phyloP scores from a whole-genome alignment of 2,888 invertebrate genomes.

The Melanchra persicariae region DNA sequence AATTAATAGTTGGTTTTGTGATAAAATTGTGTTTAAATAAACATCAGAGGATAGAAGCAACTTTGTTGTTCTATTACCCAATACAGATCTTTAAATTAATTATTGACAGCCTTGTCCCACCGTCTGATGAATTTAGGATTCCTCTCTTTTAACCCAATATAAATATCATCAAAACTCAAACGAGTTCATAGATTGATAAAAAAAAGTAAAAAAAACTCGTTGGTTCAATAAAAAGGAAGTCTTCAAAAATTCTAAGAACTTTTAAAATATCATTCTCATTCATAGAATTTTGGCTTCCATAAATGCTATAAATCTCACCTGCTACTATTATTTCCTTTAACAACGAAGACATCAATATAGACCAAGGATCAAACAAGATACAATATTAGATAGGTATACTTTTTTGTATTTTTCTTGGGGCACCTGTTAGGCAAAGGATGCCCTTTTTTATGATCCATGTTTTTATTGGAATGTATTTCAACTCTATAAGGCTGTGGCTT shows the following conservation, averaged over 20 bases:
- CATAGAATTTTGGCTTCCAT: constrained; percentile 18
- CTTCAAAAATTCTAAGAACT: background rate
- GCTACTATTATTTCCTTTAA: constrained; percentile 9
- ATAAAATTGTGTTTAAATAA: too few species aligned
- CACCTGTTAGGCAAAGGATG: too few species aligned
- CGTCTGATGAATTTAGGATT: background rate
- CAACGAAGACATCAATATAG: background rate
- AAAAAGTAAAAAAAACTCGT: background rate
- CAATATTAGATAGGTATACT: too few species aligned
- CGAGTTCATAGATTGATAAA: background rate
- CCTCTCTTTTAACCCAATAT: background rate
- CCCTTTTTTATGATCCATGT: too few species aligned
- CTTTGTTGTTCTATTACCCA: background rate
- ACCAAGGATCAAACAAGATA: background rate
- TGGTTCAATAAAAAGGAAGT: background rate
- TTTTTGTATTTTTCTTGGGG: too few species aligned
- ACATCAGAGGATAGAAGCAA: background rate
- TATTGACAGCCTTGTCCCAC: background rate
- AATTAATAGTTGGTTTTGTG: background rate
- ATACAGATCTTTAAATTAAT: background rate
- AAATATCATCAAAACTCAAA: background rate
- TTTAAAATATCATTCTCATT: constrained; percentile 20
- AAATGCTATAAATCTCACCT: constrained; percentile 20
- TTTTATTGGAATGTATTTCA: too few species aligned
- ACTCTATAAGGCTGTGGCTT: too few species aligned